phyloP scores from a whole-genome alignment of 1,140 invertebrate genomes.

The Matsumurasca onukii region DNA sequence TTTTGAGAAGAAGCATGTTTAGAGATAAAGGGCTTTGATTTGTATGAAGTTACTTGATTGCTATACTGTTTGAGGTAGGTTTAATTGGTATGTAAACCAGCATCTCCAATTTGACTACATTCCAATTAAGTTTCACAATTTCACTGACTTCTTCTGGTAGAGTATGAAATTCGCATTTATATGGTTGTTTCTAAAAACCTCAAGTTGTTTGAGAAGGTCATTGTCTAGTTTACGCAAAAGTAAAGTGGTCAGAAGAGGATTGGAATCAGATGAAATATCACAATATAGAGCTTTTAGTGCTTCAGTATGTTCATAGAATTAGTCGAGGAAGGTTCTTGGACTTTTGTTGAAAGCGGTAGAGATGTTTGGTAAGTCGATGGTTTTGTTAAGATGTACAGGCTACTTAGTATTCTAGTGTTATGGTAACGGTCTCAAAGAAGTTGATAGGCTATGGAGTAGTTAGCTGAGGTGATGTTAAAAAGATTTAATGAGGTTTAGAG shows the following conservation, averaged over 20 bases:
- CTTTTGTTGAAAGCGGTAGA: not conserved
- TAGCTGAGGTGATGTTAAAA: not conserved
- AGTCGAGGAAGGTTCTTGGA: not conserved
- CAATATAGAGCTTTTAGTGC: not conserved
- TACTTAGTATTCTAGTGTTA: not conserved
- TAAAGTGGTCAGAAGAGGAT: not conserved
- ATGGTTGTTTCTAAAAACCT: not conserved
- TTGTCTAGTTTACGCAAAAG: not conserved
- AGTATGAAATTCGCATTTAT: not conserved
- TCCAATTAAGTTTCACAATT: not conserved
- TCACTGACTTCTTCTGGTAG: not conserved
- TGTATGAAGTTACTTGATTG: no score
- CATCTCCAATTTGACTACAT: conserved; percentile 1
- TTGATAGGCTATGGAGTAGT: conserved; percentile 1
- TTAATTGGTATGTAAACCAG: not conserved
- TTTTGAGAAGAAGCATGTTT: conserved; percentile 2
- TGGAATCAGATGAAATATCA: not conserved
- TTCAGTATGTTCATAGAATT: not conserved
- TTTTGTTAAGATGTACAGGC: not conserved
- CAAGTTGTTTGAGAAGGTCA: not conserved
- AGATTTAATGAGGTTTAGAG: not conserved
- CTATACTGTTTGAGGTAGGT: not conserved
- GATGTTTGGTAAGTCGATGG: not conserved
- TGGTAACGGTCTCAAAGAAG: not conserved
- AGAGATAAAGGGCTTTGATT: not conserved